phyloP scores from a whole-genome alignment of 1,140 invertebrate genomes.

The Eulimnadia texana region DNA sequence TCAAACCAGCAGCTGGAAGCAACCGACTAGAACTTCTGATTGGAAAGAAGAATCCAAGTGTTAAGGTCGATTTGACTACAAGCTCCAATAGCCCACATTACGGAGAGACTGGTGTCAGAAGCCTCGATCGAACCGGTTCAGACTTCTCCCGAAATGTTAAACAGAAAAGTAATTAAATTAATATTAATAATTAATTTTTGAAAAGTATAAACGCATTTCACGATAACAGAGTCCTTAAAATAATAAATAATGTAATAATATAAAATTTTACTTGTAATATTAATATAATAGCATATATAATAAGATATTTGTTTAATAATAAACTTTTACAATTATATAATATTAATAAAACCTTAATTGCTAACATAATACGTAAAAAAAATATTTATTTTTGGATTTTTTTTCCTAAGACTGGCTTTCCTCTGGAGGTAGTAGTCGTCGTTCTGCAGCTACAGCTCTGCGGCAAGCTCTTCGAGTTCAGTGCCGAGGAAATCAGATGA shows the following conservation, averaged over 20 bases:
- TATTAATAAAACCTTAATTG: not conserved
- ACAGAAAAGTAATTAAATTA: not conserved
- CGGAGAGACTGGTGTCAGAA: slow-evolving; percentile 9
- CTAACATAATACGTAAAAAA: too few relatives aligned
- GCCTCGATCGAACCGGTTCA: slow-evolving; percentile 3
- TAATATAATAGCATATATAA: too few relatives aligned
- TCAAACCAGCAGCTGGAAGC: slow-evolving; percentile 12
- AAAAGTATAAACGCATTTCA: too few relatives aligned
- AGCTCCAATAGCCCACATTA: slow-evolving; percentile 5
- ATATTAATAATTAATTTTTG: not conserved
- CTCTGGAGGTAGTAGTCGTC: not conserved
- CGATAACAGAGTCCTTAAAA: too few relatives aligned
- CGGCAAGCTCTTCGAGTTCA: slow-evolving; percentile 8
- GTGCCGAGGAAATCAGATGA: slow-evolving; percentile 14
- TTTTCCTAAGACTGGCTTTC: too few relatives aligned
- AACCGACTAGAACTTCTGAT: not conserved
- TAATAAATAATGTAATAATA: too few relatives aligned
- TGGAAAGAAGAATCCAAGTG: not conserved
- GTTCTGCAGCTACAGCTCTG: slow-evolving; percentile 7
- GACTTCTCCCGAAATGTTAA: not conserved
- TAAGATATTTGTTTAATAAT: too few relatives aligned
- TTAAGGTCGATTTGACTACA: not conserved
- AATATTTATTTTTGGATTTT: too few relatives aligned
- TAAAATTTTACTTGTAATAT: too few relatives aligned
- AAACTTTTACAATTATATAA: not conserved